phyloP scores from a whole-genome alignment of 1,140 invertebrate species.

The Leptinotarsa undecemlineata region DNA sequence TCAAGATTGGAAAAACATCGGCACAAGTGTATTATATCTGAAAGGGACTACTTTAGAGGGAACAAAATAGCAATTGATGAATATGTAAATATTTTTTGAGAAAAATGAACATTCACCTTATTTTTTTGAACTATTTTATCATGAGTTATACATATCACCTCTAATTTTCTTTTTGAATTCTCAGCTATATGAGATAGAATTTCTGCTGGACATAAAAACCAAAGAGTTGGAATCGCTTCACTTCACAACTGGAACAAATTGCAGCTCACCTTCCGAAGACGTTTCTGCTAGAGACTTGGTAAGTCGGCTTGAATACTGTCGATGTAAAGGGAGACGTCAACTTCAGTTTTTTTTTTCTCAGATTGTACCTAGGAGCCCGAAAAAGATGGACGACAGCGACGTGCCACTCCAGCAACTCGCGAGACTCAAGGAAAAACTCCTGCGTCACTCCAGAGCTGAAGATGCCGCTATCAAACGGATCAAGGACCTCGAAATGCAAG shows the following conservation, averaged over 20 bases:
- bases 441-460: constrained; percentile 69
- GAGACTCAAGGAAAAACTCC: constrained; percentile 68
- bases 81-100: too few relatives aligned
- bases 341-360: constrained; percentile 21
- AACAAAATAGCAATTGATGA: too few relatives aligned
- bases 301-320: constrained; percentile 24
- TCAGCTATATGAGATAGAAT: constrained; percentile 64
- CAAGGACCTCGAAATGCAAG: constrained; percentile 74
- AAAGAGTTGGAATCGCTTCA: constrained; percentile 72
- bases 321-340: too few relatives aligned
- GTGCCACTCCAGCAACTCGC: constrained; percentile 53
- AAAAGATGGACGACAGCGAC: constrained; percentile 49
- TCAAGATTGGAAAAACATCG: too few relatives aligned
- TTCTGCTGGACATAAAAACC: constrained; percentile 66
- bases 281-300: constrained; percentile 72
- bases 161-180: constrained; percentile 31
- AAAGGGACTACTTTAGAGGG: too few relatives aligned
- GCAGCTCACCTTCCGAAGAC: constrained; percentile 77
- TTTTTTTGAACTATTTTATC: too few relatives aligned
- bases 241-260: constrained; percentile 61
- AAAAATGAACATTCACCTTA: too few relatives aligned
- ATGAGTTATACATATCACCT: background rate
- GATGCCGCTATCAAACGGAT: constrained; percentile 75
- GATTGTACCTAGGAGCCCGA: constrained; percentile 46
- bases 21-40: too few relatives aligned